phyloP scores from a whole-genome alignment of 2,797 vertebrate species.

The Platalea minor region DNA sequence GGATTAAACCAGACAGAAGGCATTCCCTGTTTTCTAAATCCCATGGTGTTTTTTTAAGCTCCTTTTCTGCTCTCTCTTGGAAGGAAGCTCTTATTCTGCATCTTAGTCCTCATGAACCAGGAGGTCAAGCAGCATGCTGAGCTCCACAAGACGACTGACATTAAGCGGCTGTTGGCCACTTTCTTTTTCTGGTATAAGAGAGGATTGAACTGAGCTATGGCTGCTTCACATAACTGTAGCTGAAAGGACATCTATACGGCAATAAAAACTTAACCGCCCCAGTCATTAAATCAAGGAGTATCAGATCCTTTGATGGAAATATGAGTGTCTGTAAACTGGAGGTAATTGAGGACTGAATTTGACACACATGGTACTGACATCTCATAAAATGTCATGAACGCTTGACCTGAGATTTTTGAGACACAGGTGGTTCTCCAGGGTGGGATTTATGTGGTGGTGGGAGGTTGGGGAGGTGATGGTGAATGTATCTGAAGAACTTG shows the following conservation, averaged over 20 bases:
- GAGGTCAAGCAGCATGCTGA: background rate
- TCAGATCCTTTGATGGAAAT: constrained; percentile 41
- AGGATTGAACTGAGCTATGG: background rate
- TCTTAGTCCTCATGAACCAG: background rate
- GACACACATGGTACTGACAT: background rate
- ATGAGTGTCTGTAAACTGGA: constrained; percentile 7
- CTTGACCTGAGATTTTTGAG: background rate
- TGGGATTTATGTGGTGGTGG: background rate
- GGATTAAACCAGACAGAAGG: background rate
- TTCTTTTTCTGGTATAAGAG: background rate
- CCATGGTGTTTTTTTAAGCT: background rate
- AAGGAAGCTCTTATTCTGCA: background rate
- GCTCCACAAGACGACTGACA: background rate
- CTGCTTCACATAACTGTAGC: background rate
- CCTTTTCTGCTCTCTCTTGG: background rate
- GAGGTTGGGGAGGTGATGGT: background rate
- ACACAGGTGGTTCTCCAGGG: background rate
- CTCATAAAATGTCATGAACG: background rate
- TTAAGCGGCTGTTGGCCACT: background rate
- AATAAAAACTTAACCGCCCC: constrained; percentile 7
- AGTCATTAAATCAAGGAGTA: constrained; percentile 19
- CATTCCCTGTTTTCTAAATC: background rate
- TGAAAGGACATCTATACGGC: background rate
- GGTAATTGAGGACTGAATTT: constrained; percentile 5
- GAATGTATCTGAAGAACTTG: background rate